Conservation (phyloP, 2,797 vertebrate genomes). For the Ctenosaura bakeri region DNA sequence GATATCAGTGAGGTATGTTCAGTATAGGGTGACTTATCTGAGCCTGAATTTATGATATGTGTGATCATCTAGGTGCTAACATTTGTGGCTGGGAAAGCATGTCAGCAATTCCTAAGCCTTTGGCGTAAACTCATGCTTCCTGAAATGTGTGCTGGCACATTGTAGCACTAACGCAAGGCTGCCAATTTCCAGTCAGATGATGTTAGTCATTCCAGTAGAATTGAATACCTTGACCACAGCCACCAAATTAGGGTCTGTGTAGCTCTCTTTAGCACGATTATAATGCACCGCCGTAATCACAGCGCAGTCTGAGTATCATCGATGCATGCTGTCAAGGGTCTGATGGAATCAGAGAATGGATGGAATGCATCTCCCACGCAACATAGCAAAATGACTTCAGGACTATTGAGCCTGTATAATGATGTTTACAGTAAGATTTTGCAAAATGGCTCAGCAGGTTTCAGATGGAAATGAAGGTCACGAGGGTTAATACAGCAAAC, state of each 20-base stretch:
- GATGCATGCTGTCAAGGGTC: slow-evolving; percentile 22
- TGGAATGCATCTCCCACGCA: slow-evolving; percentile 1
- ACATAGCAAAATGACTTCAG: slow-evolving; percentile 16
- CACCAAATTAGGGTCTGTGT: slow-evolving; percentile 14
- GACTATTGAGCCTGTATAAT: slow-evolving; percentile 34
- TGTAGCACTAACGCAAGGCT: background rate
- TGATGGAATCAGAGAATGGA: slow-evolving; percentile 18
- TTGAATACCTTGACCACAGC: slow-evolving; percentile 17
- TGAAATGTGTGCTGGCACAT: slow-evolving; percentile 39
- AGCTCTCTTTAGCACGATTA: slow-evolving; percentile 24
- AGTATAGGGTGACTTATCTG: slow-evolving; percentile 5
- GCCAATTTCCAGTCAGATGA: slow-evolving; percentile 53
- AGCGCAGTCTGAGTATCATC: slow-evolving; percentile 21
- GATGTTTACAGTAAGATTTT: slow-evolving; percentile 31
- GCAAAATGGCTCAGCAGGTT: background rate
- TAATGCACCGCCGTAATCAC: background rate
- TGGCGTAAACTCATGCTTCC: slow-evolving; percentile 27
- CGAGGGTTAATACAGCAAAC: slow-evolving; percentile 51
- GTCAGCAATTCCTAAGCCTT: slow-evolving; percentile 37
- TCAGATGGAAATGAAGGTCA: slow-evolving; percentile 6
- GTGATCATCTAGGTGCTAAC: slow-evolving; percentile 32
- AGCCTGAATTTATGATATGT: background rate
- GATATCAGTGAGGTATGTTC: background rate
- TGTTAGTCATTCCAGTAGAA: slow-evolving; percentile 32
- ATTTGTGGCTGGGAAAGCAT: slow-evolving; percentile 42